Evolutionary conservation across 2,888 invertebrate species (phyloP).

Genomic region (Diaperis boleti): DNA sequence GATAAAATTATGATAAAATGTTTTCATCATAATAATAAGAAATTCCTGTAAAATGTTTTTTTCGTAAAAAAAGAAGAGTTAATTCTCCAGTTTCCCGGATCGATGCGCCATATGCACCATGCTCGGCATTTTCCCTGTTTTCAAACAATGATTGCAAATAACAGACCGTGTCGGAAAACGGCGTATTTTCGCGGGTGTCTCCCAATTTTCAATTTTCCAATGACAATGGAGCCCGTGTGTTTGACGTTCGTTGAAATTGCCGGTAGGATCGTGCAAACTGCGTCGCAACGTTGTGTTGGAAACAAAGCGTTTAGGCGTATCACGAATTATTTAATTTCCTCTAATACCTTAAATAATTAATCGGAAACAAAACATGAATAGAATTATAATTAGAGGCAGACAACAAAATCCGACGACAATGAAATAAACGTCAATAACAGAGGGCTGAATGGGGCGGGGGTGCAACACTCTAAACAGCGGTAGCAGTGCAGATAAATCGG

Average conservation of each 20-base stretch:
- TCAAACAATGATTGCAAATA: conserved; percentile 13
- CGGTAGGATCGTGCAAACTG: conserved; percentile 29
- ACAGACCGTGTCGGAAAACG: conserved; percentile 12
- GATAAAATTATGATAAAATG: too few species aligned
- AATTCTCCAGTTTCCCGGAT: not conserved
- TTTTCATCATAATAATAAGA: too few species aligned
- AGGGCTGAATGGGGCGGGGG: conserved; percentile 14
- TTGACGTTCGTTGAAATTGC: conserved; percentile 39
- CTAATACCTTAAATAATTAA: conserved; percentile 52
- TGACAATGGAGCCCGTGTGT: conserved; percentile 33
- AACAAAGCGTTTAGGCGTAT: conserved; percentile 30
- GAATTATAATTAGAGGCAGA: conserved; percentile 53
- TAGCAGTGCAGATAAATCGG: conserved; percentile 43
- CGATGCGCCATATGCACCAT: not conserved
- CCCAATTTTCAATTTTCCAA: conserved; percentile 22
- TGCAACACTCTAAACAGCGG: conserved; percentile 28
- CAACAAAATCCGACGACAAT: conserved; percentile 52
- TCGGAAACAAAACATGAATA: conserved; percentile 50
- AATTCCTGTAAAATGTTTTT: too few species aligned
- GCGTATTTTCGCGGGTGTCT: conserved; percentile 20
- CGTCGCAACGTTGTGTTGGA: conserved; percentile 3
- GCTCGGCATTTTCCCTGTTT: not conserved
- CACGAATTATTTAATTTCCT: conserved; percentile 53
- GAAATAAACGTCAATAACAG: conserved; percentile 62
- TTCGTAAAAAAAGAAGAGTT: too few species aligned